A percentile compares a stretch with the other conserved stretches of the same genome.
phyloP scores from a whole-genome alignment of 2,888 invertebrate genomes.

The Leptura quadrifasciata region DNA sequence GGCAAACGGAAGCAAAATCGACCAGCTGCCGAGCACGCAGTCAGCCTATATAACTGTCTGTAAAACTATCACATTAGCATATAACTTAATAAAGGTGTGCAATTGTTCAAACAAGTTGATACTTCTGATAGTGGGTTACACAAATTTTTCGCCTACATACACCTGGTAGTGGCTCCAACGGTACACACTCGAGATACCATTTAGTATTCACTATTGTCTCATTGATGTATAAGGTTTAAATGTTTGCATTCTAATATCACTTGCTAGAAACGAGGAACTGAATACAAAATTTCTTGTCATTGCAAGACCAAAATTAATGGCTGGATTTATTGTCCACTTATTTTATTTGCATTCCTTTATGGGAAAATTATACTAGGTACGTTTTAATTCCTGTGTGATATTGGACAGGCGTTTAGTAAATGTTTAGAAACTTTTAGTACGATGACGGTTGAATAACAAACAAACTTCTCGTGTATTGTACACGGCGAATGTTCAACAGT shows the following conservation, averaged over 20 bases:
- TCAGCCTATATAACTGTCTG: background rate
- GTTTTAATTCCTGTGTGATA: background rate
- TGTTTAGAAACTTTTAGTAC: slow-evolving; percentile 30
- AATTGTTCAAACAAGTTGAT: background rate
- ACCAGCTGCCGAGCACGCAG: background rate
- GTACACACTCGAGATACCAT: slow-evolving; percentile 43
- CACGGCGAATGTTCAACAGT: slow-evolving; percentile 45
- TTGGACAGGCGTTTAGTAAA: slow-evolving; percentile 18
- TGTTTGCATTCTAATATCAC: slow-evolving; percentile 22
- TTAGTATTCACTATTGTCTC: slow-evolving; percentile 48
- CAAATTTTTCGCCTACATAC: slow-evolving; percentile 51
- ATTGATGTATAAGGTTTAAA: slow-evolving; percentile 13
- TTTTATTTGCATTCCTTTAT: slow-evolving; percentile 24
- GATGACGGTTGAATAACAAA: slow-evolving; percentile 49
- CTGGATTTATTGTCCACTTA: slow-evolving; percentile 19
- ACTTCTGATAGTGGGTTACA: background rate
- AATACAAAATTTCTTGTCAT: slow-evolving; percentile 9
- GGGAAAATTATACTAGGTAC: background rate
- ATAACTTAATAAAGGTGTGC: slow-evolving; percentile 4
- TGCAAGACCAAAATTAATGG: slow-evolving; percentile 10
- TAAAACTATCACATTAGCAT: slow-evolving; percentile 1
- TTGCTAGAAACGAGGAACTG: slow-evolving; percentile 16
- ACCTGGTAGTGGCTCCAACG: slow-evolving; percentile 43
- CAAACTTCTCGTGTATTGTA: slow-evolving; percentile 40
- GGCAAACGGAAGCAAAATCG: no score